Evolutionary conservation across 2,797 vertebrate species (phyloP).

Genomic region (Chloroceryle inda): DNA sequence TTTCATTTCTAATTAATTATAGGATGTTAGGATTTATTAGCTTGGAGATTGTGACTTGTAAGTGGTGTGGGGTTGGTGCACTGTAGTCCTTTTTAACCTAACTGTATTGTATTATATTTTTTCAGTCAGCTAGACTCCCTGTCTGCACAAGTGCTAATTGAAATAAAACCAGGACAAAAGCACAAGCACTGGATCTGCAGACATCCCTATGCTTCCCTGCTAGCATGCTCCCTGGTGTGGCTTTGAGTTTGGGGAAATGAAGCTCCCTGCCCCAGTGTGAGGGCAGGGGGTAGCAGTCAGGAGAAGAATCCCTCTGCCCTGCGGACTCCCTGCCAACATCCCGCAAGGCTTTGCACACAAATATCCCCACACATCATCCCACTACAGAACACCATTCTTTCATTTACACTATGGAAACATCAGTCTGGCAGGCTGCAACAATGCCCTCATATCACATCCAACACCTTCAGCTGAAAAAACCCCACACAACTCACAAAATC

Average conservation of each 20-base stretch:
- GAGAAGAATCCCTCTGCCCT: neutral
- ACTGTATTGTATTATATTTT: neutral
- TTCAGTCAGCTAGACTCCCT: neutral
- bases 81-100: neutral
- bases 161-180: neutral
- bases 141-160: neutral
- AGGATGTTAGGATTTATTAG: neutral
- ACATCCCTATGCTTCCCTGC: neutral
- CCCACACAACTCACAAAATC: neutral
- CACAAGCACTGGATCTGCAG: neutral
- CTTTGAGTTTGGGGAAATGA: no score
- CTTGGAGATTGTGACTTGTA: neutral
- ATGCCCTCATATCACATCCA: neutral
- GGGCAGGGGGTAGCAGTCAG: neutral
- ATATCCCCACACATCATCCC: neutral
- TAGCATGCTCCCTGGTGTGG: rapidly evolving
- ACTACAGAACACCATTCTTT: neutral
- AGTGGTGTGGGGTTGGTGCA: neutral
- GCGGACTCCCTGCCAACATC: neutral
- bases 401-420: neutral
- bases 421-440: neutral
- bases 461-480: neutral
- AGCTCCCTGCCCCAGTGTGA: neutral
- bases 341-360: neutral
- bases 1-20: constrained; percentile 21